Percentiles rank a stretch among this genome's conserved stretches.
Conservation (phyloP, 2,888 invertebrate genomes). For the Coecobrya sp. region DNA sequence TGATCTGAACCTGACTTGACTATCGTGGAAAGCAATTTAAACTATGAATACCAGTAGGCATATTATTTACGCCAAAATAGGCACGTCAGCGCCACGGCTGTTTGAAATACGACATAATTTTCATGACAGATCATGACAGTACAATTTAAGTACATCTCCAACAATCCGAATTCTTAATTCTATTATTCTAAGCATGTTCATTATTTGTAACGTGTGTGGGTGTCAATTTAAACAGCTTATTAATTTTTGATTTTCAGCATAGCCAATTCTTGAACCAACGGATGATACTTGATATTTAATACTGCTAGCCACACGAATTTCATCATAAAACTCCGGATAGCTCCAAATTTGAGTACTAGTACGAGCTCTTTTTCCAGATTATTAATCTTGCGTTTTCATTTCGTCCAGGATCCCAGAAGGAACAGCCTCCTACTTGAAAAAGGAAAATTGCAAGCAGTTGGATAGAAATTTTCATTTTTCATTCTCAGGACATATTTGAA, state of each 20-base stretch:
- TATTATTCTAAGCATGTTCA: not conserved
- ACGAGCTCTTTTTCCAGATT: no score
- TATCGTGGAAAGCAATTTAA: not conserved
- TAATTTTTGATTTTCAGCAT: no score
- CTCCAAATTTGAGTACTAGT: no score
- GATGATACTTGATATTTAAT: no score
- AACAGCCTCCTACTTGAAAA: not conserved
- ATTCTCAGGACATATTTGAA: conserved; percentile 33
- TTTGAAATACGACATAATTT: not conserved
- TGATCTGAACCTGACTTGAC: conserved; percentile 69
- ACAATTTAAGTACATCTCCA: not conserved
- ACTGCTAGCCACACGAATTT: no score
- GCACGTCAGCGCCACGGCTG: not conserved
- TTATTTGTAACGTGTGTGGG: no score
- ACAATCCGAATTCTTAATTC: not conserved
- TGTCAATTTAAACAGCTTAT: no score
- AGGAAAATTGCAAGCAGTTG: not conserved
- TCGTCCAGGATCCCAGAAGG: not conserved
- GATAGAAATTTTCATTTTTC: conserved; percentile 48
- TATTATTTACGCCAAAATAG: not conserved
- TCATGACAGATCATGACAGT: not conserved
- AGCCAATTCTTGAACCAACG: no score
- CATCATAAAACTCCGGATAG: no score
- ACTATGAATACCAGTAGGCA: not conserved
- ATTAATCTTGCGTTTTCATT: not conserved